Base-by-base conservation (phyloP, 2,113 vertebrate species). In the Centrocercus urophasianus region DNA sequence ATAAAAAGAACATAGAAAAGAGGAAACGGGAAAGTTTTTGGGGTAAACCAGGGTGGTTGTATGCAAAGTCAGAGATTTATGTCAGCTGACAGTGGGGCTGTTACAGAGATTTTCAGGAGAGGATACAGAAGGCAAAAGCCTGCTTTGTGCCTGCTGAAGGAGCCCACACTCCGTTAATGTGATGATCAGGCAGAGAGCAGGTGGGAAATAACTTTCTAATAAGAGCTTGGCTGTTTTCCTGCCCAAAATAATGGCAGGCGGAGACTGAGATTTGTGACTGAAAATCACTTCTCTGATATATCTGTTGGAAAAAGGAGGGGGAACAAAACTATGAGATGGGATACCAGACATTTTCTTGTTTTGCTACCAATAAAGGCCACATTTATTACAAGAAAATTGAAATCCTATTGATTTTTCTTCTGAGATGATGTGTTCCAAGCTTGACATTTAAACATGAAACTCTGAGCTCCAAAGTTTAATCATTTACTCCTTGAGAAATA, bases 371-470 rank as follows among this genome's bases (percentile, higher is more conserved):
- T 88, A 94, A 92, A 97, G 85, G 47, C 80, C 57, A 19, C 92
- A 95, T 96, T 96, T 97, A 94, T 87, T 78, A 94, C 94, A 90
- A 95, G 74, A 88, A 96, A 97, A 98, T 96, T 93, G 84, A 97
- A 98, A 95, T 50, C 34, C 64, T 92, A 89, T 97, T 13, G 92
- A 97, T 94, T 94, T 94, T 90, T 96, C 61, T 95, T 92, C 80
- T 91, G 83, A 96, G 85, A 66, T 7, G 30, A 81, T 94, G 76
- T 40, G 66, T 96, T 97, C 97, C 84, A 94, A 89, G 75, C 79
- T 90, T 97, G 95, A 95, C 95, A 97, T 97, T 97, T 98, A 97
- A 97, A 92, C 81, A 91, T 6, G n/a, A 78, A 95, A 84, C 89
- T 65, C 82, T 4, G 4, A 77, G 70, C 77, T 69, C 34, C 34